phyloP scores from a whole-genome alignment of 2,113 vertebrate species.

The Burhinus oedicnemus region DNA sequence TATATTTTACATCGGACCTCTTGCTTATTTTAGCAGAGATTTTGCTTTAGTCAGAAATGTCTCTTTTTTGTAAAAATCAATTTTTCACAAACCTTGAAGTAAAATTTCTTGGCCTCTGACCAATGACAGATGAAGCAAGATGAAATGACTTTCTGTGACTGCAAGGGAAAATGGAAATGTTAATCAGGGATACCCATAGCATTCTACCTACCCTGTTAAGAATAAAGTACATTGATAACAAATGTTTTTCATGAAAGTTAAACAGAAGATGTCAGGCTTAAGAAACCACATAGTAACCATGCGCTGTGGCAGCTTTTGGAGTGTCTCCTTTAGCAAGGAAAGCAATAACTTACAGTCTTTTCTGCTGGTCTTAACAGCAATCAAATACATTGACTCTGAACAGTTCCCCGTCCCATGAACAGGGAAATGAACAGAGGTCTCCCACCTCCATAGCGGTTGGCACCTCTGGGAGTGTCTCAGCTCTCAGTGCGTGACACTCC shows the following conservation, averaged over 20 bases:
- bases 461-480: background rate
- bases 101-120: background rate
- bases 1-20: background rate
- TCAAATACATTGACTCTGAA: background rate
- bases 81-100: background rate
- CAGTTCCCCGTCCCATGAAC: fast-evolving
- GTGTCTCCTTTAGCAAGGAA: background rate
- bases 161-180: background rate
- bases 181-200: background rate
- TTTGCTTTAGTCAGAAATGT: constrained; percentile 2
- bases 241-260: background rate
- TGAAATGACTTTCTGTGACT: background rate
- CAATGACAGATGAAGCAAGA: background rate
- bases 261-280: background rate
- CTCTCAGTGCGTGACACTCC: fast-evolving
- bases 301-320: background rate
- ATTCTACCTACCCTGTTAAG: background rate
- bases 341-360: background rate
- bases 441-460: fast-evolving
- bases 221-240: background rate
- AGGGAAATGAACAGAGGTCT: background rate
- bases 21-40: constrained; percentile 8
- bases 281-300: background rate
- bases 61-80: background rate
- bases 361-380: background rate